Conservation (phyloP, 2,797 vertebrate species). For the Oreochromis mossambicus region DNA sequence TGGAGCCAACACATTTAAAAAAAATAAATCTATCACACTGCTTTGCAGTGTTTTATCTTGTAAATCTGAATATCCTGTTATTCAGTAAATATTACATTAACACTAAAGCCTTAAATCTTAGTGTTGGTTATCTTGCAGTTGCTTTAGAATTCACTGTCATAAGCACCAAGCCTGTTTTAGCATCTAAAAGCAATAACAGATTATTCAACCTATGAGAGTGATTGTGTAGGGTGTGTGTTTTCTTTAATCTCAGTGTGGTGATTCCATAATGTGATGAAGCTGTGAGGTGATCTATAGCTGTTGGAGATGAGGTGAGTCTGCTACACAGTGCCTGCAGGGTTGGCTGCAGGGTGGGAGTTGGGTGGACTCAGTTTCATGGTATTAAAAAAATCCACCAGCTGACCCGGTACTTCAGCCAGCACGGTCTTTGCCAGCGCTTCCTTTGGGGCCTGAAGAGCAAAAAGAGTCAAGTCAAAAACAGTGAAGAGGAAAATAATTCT, state of each 20-base stretch:
- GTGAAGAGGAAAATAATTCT: neutral
- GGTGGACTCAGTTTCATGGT: slow-evolving; percentile 84
- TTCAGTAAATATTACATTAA: neutral
- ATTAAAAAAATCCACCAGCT: slow-evolving; percentile 89
- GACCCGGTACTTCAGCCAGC: slow-evolving; percentile 90
- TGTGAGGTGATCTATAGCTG: neutral
- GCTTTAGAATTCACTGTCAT: neutral
- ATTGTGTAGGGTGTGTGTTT: neutral
- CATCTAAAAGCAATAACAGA: neutral
- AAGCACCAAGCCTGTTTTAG: neutral
- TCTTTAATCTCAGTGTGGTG: neutral
- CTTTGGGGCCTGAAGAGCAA: slow-evolving; percentile 75
- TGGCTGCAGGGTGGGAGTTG: neutral
- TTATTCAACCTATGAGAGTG: neutral
- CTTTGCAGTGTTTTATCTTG: neutral
- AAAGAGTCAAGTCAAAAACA: neutral
- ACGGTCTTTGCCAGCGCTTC: slow-evolving; percentile 90
- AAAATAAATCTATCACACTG: neutral
- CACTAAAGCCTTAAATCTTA: neutral
- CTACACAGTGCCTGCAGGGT: slow-evolving; percentile 8
- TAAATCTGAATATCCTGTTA: neutral
- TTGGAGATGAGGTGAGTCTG: neutral
- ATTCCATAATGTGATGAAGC: neutral
- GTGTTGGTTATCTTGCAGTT: neutral
- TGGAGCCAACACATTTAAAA: neutral